phyloP scores from a whole-genome alignment of 1,140 invertebrate species.

The Ruditapes philippinarum region DNA sequence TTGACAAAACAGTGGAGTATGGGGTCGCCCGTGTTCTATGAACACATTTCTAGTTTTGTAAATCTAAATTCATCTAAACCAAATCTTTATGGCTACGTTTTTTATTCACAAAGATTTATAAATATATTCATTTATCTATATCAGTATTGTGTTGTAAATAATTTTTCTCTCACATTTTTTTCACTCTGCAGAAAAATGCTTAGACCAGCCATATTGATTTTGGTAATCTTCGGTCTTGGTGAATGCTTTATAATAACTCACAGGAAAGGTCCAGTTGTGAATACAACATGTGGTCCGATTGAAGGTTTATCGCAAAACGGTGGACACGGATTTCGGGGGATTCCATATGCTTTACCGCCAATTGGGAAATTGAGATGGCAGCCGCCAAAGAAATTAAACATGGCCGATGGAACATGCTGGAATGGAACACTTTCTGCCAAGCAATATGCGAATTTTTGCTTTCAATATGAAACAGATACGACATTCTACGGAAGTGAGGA shows the following conservation, averaged over 20 bases:
- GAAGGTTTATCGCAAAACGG: slow-evolving; percentile 5
- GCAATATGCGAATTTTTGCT: slow-evolving; percentile 33
- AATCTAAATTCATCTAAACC: no score
- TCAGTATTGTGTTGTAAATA: no score
- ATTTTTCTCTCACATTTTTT: no score
- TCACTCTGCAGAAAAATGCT: not conserved
- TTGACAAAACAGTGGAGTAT: no score
- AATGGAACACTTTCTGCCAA: slow-evolving; percentile 16
- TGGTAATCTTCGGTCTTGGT: not conserved
- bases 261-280: not conserved
- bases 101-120: no score
- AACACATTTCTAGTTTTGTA: no score
- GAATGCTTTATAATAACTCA: not conserved
- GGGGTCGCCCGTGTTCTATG: no score
- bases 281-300: slow-evolving; percentile 36
- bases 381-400: slow-evolving; percentile 12
- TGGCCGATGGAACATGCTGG: slow-evolving; percentile 10
- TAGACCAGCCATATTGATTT: not conserved
- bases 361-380: slow-evolving; percentile 40
- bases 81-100: no score
- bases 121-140: no score
- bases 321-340: slow-evolving; percentile 38
- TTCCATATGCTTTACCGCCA: slow-evolving; percentile 48
- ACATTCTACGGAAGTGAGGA: slow-evolving; percentile 74
- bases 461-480: slow-evolving; percentile 26